Conservation (phyloP, 1,140 invertebrate genomes). For the Stegodyphus mimosarum region DNA sequence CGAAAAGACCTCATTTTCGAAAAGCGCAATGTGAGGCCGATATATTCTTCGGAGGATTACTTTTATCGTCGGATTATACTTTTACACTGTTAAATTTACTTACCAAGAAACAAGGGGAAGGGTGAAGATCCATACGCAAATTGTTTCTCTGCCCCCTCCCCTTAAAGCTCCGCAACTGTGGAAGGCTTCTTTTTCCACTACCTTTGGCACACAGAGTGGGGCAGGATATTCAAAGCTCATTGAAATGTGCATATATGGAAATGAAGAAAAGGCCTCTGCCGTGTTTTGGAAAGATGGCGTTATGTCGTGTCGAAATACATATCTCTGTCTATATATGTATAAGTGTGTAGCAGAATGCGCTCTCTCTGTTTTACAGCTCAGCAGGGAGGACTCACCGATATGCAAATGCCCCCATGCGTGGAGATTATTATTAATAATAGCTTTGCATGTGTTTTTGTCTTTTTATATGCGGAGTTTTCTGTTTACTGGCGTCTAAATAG, state of each 20-base stretch:
- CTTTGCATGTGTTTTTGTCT: conserved; percentile 48
- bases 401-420: conserved; percentile 43
- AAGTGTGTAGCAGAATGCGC: conserved; percentile 12
- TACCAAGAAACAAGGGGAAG: conserved; percentile 50
- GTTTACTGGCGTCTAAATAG: conserved; percentile 11
- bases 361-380: conserved; percentile 20
- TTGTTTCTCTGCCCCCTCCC: conserved; percentile 6
- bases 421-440: conserved; percentile 60
- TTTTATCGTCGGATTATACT: conserved; percentile 57
- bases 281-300: conserved; percentile 7
- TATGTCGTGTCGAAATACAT: conserved; percentile 51
- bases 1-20: too few relatives aligned
- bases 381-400: conserved; percentile 41
- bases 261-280: conserved; percentile 31
- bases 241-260: conserved; percentile 60
- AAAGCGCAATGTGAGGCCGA: too few relatives aligned
- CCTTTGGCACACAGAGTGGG: too few relatives aligned
- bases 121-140: conserved; percentile 48
- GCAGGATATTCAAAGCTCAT: conserved; percentile 20
- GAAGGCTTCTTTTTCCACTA: too few relatives aligned
- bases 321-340: conserved; percentile 29
- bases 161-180: too few relatives aligned
- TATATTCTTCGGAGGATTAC: conserved; percentile 51
- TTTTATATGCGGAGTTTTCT: conserved; percentile 17
- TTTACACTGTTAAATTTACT: conserved; percentile 59